Conservation (phyloP, 1,140 invertebrate species). For the Papilio helenus region DNA sequence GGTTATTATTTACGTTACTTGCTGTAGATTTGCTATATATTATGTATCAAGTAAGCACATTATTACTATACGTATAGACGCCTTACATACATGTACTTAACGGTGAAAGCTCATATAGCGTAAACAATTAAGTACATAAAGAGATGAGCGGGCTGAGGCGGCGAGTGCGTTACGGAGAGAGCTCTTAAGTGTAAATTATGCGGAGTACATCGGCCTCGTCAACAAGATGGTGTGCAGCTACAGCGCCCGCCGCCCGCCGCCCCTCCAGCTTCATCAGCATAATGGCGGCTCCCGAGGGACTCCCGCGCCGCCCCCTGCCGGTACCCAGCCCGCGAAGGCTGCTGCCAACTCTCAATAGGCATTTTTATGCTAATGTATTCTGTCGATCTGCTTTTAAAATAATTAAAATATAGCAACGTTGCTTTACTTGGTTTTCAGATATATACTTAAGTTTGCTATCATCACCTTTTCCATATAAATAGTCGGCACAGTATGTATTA, state of each 20-base stretch:
- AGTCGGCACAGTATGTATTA: no score
- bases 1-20: no score
- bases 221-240: constrained; percentile 13
- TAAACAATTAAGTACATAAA: constrained; percentile 17
- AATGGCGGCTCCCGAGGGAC: constrained; percentile 31
- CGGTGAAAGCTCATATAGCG: neutral
- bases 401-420: neutral
- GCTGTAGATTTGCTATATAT: no score
- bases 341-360: neutral
- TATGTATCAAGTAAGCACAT: neutral
- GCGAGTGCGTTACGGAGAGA: constrained; percentile 9
- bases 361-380: constrained; percentile 1
- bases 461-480: neutral
- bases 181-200: constrained; percentile 37
- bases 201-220: constrained; percentile 29
- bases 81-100: neutral
- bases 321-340: neutral
- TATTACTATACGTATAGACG: neutral
- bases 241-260: neutral
- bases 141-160: neutral
- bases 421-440: neutral
- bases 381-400: constrained; percentile 7
- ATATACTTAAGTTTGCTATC: neutral
- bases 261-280: constrained; percentile 5
- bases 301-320: neutral